These are phyloP conservation scores for Hyphantria cunea DNA, from an alignment of 1,140 invertebrate species.

Conservation along the genomic window DNA sequence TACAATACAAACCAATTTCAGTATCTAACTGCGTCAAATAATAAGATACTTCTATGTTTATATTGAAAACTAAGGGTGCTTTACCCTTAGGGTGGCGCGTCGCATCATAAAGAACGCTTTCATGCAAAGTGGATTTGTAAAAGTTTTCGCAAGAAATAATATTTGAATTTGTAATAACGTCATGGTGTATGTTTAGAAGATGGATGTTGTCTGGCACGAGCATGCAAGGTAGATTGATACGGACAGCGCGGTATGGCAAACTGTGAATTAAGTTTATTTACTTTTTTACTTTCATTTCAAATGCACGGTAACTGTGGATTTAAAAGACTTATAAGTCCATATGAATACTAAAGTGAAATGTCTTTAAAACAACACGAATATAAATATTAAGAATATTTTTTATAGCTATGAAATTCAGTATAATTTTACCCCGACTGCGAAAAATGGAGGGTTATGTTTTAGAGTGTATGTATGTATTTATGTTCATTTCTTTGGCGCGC, in stretches of 20 bases:
- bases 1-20: conserved; percentile 27
- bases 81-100: conserved; percentile 34
- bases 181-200: conserved; percentile 40
- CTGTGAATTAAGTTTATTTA: conserved; percentile 8
- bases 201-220: conserved; percentile 49
- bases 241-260: background rate
- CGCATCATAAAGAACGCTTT: conserved; percentile 55
- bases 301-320: too few species aligned
- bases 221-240: conserved; percentile 33
- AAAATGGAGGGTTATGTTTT: too few species aligned
- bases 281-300: too few species aligned
- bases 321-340: too few species aligned
- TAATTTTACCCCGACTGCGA: too few species aligned
- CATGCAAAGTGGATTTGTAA: conserved; percentile 60
- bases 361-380: too few species aligned
- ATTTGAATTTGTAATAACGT: conserved; percentile 56
- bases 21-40: conserved; percentile 21
- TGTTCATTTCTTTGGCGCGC: too few species aligned
- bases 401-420: too few species aligned
- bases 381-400: too few species aligned
- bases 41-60: conserved; percentile 30
- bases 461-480: too few species aligned
- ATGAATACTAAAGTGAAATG: too few species aligned
- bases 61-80: conserved; percentile 28
- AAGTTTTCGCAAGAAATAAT: conserved; percentile 61